Evolutionary conservation across 2,888 invertebrate species (phyloP).

Genomic region (Cryptus armator): DNA sequence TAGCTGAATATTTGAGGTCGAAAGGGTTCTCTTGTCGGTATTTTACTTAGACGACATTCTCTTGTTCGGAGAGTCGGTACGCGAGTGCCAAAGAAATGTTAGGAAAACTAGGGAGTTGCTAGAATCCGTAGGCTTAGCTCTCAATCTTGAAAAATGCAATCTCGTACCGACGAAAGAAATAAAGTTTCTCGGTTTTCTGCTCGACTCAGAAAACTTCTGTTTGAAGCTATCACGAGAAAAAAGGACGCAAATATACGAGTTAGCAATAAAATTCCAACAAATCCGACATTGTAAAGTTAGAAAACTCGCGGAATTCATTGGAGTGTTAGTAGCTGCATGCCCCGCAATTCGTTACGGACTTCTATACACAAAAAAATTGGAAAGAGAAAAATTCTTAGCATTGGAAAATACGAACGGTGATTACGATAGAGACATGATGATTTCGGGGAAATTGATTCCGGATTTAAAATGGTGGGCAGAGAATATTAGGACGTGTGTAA

Average conservation of each 20-base stretch:
- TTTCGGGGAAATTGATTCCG: neutral
- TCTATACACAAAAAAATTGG: slow-evolving; percentile 35
- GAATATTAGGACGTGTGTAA: slow-evolving; percentile 31
- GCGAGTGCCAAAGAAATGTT: slow-evolving; percentile 6
- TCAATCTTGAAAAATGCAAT: slow-evolving; percentile 18
- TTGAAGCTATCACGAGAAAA: slow-evolving; percentile 24
- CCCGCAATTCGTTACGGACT: slow-evolving; percentile 37
- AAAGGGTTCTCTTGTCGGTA: slow-evolving; percentile 27
- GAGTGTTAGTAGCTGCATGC: slow-evolving; percentile 29
- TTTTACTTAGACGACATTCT: slow-evolving; percentile 14
- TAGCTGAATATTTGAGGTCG: slow-evolving; percentile 18
- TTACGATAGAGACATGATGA: slow-evolving; percentile 57
- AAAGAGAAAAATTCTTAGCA: slow-evolving; percentile 42
- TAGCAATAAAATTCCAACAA: slow-evolving; percentile 21
- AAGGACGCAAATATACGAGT: slow-evolving; percentile 30
- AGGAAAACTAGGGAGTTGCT: slow-evolving; percentile 1
- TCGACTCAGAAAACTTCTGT: slow-evolving; percentile 20
- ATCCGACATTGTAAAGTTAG: neutral
- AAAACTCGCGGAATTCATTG: neutral
- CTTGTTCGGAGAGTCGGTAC: neutral
- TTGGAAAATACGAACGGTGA: slow-evolving; percentile 38
- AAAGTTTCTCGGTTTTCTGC: slow-evolving; percentile 38
- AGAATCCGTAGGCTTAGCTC: neutral
- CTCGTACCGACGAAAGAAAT: slow-evolving; percentile 10
- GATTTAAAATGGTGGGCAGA: slow-evolving; percentile 66